phyloP scores from a whole-genome alignment of 2,888 invertebrate species.

The Petrolisthes cinctipes region DNA sequence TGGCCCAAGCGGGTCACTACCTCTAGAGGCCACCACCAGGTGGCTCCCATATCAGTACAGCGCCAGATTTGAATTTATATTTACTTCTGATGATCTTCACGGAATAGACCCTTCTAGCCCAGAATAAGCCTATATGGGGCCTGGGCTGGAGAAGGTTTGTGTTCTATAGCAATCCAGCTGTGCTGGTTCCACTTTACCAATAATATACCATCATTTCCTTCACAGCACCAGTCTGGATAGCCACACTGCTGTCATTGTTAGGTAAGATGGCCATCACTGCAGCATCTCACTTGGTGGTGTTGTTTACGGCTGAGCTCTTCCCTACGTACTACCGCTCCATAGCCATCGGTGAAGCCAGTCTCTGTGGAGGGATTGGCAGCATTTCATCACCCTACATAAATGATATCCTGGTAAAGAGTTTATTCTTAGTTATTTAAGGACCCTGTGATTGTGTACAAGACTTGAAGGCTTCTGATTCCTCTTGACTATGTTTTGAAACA shows the following conservation, averaged over 20 bases:
- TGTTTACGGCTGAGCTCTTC: conserved; percentile 53
- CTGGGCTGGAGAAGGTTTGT: too few relatives aligned
- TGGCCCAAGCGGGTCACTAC: too few relatives aligned
- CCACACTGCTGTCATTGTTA: conserved; percentile 31
- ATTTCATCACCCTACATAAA: conserved; percentile 54
- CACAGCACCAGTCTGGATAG: not conserved
- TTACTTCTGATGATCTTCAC: too few relatives aligned
- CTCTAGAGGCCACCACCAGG: too few relatives aligned
- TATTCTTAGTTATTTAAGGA: not conserved
- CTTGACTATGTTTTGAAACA: too few relatives aligned
- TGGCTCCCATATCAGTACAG: too few relatives aligned
- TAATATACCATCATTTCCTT: not conserved
- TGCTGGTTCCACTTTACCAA: too few relatives aligned
- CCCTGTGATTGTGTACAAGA: not conserved
- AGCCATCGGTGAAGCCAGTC: conserved; percentile 46
- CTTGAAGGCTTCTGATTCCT: too few relatives aligned
- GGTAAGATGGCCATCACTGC: conserved; percentile 58
- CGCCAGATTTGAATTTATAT: too few relatives aligned
- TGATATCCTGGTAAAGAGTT: conserved; percentile 31
- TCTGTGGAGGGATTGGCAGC: conserved; percentile 46
- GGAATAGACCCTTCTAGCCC: too few relatives aligned
- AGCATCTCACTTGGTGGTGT: conserved; percentile 51
- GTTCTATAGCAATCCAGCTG: too few relatives aligned
- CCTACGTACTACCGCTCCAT: conserved; percentile 49
- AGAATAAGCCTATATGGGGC: too few relatives aligned